These are phyloP conservation scores for Heliconius cydno DNA, from an alignment of 2,888 invertebrate species.

Conservation along the genomic window DNA sequence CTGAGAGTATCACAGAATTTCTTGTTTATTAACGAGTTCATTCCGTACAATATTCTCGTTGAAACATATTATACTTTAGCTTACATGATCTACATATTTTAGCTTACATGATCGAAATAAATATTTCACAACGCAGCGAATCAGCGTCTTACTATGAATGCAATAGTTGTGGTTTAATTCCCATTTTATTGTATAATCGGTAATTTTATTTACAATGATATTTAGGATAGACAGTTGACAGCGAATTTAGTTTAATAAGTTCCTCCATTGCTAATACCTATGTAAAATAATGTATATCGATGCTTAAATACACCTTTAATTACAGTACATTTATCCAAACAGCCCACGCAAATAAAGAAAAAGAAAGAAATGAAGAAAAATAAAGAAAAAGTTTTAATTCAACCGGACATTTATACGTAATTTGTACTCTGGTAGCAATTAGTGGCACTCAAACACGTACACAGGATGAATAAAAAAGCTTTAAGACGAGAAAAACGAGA, in stretches of 20 bases:
- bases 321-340: neutral
- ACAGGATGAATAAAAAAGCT: conserved; percentile 14
- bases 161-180: too few species aligned
- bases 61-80: too few species aligned
- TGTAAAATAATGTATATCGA: neutral
- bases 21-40: neutral
- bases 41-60: neutral
- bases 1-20: neutral
- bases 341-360: neutral
- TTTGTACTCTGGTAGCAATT: conserved; percentile 20
- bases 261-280: too few species aligned
- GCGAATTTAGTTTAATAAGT: too few species aligned
- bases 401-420: conserved; percentile 10
- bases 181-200: too few species aligned
- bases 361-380: too few species aligned
- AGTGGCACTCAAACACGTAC: conserved; percentile 15
- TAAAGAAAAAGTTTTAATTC: conserved; percentile 4
- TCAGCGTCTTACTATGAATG: too few species aligned
- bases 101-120: too few species aligned
- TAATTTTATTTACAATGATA: too few species aligned
- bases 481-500: neutral
- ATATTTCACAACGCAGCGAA: too few species aligned
- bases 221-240: too few species aligned
- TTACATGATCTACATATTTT: too few species aligned
- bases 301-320: neutral